Evolutionary conservation across 2,888 invertebrate genomes (phyloP), one percentile per base, ranked within the genome.

Genomic region (Parnassius mnemosyne): DNA sequence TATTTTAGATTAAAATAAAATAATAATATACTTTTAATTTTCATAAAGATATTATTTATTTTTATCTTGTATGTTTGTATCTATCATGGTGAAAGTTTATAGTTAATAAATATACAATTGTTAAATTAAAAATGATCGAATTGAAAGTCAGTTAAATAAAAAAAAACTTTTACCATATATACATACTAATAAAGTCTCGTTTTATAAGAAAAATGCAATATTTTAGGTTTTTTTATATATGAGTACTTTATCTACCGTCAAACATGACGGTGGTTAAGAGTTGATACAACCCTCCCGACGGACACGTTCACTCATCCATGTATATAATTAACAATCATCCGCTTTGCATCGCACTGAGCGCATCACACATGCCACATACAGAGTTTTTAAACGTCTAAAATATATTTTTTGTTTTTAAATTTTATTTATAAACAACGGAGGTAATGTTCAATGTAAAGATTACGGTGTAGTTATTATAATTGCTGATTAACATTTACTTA

Each of bases 301-400:
- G 9, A 41, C 16, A 12, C 10, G 25, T 41, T 49, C 52, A 51
- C 42, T 13, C 42, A 47, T 59, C 43, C 51, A 13, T 47, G 63
- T 54, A 50, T 16, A 60, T 43, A 51, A 71, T 73, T 83, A 84
- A 84, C 84, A 58, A 68, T 74, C 81, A 84, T 77, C 77, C 74
- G 84, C 84, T 84, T 85, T 72, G 81, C 85, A 82, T 63, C 57
- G 71, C 72, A 72, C 70, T 51, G 51, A 75, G 78, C 80, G 79
- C 87, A 86, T 84, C 75, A 80, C 86, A 85, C 82, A 81, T 77
- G 87, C 87, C 89, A 85, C 87, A 76, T 77, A 72, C 77, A 76
- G 76, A 76, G 71, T 79, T 70, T 72, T 78, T 77, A 71, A 80
- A 83, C 82, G 84, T 80, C 81, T 73, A 13, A 25, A 11, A 10